phyloP scores from a whole-genome alignment of 2,113 vertebrate species.

The Clarias macrocephalus region DNA sequence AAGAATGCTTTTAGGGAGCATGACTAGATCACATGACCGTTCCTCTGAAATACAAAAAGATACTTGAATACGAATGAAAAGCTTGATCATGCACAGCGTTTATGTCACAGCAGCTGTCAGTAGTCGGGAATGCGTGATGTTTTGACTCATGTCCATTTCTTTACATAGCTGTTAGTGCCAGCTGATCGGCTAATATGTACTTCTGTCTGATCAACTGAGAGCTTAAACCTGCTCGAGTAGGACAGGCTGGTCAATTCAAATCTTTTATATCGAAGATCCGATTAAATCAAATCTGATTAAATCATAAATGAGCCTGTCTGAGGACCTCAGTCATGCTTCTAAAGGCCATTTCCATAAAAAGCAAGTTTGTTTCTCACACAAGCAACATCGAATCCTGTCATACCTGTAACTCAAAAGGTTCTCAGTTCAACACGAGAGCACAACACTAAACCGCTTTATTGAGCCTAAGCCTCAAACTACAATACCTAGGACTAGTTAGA shows the following conservation, averaged over 20 bases:
- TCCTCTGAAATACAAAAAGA: background rate
- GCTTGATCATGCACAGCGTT: background rate
- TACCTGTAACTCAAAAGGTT: background rate
- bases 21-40: background rate
- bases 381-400: background rate
- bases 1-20: conserved; percentile 3
- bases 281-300: background rate
- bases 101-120: conserved; percentile 2
- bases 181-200: background rate
- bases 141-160: background rate
- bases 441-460: background rate
- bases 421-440: background rate
- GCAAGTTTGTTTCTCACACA: background rate
- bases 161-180: background rate
- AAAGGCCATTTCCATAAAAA: background rate
- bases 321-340: background rate
- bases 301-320: background rate
- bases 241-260: background rate
- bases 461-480: background rate
- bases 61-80: conserved; percentile 8
- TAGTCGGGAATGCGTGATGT: background rate
- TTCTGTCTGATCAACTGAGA: background rate
- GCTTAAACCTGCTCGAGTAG: background rate
- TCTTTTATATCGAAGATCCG: background rate
- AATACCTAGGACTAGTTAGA: background rate